Evolutionary conservation across 2,113 vertebrate species (phyloP), one percentile per base, ranked within the genome.

Genomic region (Pluvialis apricaria): DNA sequence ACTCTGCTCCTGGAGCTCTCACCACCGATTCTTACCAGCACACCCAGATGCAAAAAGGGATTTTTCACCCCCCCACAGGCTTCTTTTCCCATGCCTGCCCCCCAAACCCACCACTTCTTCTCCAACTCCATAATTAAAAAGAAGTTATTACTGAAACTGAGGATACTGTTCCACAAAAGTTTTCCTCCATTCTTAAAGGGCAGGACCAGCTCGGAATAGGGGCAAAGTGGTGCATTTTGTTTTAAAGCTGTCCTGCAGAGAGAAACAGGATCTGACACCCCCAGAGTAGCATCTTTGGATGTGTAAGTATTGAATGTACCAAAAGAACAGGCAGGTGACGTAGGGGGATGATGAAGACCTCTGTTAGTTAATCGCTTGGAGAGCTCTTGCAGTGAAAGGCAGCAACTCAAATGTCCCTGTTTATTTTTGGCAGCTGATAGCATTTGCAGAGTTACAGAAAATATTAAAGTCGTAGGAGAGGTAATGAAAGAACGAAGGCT

Each of bases 401-500:
- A 88, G 81, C 34, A 65, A 15, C 22, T 73, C 92, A 61, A 25
- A 73, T 0, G 1, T 58, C 62, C 40, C 45, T 44, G 38, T 57
- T 87, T 79, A 79, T 80, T 91, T 44, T 38, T 64, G 84, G 68
- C 28, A 61, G 70, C 57, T 79, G 45, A 40, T 79, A 58, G 49
- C 28, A 26, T 57, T 62, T 65, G 54, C 73, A 72, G 87, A 85
- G 49, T 44, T 66, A 73, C 62, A 82, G 82, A 90, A 87, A 86
- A 88, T 47, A 32, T 47, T 79, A 13, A 82, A 80, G 62, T 58
- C 17, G 17, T 14, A 70, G 51, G 55, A 58, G 22, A 80, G 17
- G 29, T 58, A 92, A 80, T 55, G 78, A 95, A 93, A 73, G 38
- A 68, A 90, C 55, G 75, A 92, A 92, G 60, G 40, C 47, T 18